Conservation (phyloP, 1,140 invertebrate genomes). For the Pseudoatta argentina region DNA sequence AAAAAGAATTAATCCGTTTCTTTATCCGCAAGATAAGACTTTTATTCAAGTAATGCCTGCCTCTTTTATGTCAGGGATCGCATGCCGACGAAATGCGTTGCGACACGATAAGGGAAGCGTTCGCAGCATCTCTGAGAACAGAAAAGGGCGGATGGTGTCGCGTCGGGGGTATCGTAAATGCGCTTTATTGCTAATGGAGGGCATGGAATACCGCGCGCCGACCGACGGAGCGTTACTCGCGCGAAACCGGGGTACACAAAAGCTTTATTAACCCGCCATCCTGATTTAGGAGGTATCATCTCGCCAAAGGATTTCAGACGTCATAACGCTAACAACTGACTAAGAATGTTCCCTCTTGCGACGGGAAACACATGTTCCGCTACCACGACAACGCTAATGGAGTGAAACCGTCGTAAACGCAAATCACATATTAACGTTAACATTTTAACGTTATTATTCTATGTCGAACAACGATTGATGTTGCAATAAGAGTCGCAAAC, state of each 20-base stretch:
- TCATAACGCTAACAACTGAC: slow-evolving; percentile 64
- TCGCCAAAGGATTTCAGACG: slow-evolving; percentile 58
- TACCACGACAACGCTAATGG: slow-evolving; percentile 13
- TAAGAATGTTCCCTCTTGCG: neutral
- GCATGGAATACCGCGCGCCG: slow-evolving; percentile 44
- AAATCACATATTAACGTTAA: neutral
- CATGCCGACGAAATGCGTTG: neutral
- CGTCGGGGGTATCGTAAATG: slow-evolving; percentile 65
- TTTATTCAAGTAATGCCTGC: neutral
- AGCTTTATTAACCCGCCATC: slow-evolving; percentile 71
- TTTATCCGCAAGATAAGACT: neutral
- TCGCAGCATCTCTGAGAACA: slow-evolving; percentile 33
- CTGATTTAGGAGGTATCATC: slow-evolving; percentile 73
- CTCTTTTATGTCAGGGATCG: slow-evolving; percentile 17
- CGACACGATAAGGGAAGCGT: slow-evolving; percentile 34
- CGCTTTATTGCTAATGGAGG: slow-evolving; percentile 64
- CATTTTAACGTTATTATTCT: slow-evolving; percentile 1
- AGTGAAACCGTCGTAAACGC: slow-evolving; percentile 21
- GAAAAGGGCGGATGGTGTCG: slow-evolving; percentile 51
- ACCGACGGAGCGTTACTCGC: slow-evolving; percentile 62
- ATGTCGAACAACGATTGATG: slow-evolving; percentile 8
- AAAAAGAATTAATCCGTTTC: neutral
- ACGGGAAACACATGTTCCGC: slow-evolving; percentile 7
- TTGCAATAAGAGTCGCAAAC: neutral
- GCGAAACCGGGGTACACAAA: slow-evolving; percentile 30